Percentiles rank a stretch among this genome's conserved stretches.
Evolutionary conservation across 2,888 invertebrate species (phyloP).

Genomic region (Deilephila porcellus): DNA sequence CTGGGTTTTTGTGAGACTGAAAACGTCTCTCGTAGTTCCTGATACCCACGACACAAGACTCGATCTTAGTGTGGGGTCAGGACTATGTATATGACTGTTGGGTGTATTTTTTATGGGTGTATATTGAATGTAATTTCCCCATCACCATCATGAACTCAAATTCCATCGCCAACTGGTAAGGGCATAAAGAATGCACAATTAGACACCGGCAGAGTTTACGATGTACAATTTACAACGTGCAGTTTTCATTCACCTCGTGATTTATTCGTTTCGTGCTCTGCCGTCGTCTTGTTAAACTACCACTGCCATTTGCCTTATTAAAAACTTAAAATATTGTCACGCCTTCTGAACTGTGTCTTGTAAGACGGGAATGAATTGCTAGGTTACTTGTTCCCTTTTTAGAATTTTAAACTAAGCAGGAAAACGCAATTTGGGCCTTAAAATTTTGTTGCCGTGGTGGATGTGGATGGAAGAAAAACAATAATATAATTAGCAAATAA

Average conservation of each 20-base stretch:
- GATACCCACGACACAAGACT: too few species aligned
- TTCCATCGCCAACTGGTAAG: neutral
- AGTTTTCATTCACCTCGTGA: constrained; percentile 13
- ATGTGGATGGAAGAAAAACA: too few species aligned
- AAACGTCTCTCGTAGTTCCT: too few species aligned
- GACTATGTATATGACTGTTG: too few species aligned
- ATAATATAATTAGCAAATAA: too few species aligned
- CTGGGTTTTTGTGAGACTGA: too few species aligned
- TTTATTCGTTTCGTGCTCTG: constrained; percentile 14
- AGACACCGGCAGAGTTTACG: constrained; percentile 15
- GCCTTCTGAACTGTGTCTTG: neutral
- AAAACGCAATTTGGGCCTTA: too few species aligned
- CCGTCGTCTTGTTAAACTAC: constrained; percentile 5
- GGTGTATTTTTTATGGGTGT: too few species aligned
- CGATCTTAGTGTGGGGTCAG: too few species aligned
- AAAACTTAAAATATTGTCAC: constrained; percentile 2
- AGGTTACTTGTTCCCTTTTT: too few species aligned
- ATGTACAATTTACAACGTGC: constrained; percentile 15
- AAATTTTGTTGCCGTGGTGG: too few species aligned
- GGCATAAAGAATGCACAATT: constrained; percentile 16
- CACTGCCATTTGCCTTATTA: neutral
- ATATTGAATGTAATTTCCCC: neutral
- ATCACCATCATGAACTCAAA: neutral
- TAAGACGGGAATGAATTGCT: neutral
- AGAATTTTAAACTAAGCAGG: too few species aligned